Evolutionary conservation across 2,888 invertebrate genomes (phyloP).

Genomic region (Leptinotarsa peninsularis): DNA sequence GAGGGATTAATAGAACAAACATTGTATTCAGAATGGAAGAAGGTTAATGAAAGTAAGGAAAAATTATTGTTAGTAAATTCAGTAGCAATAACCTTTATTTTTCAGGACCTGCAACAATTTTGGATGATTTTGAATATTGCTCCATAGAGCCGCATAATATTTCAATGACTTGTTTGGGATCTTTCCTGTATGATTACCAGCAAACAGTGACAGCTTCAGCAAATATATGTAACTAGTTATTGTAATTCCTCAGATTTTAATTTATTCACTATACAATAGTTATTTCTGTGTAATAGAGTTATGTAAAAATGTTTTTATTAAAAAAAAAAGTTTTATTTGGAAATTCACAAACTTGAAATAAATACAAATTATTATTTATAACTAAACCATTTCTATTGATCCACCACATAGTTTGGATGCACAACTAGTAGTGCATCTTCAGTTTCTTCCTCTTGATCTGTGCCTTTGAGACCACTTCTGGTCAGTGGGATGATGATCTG

Average conservation of each 20-base stretch:
- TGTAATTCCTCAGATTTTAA: not conserved
- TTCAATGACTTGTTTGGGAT: slow-evolving; percentile 50
- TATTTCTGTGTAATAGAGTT: too few relatives aligned
- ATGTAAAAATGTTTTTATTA: too few relatives aligned
- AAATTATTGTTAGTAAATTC: not conserved
- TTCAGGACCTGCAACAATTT: slow-evolving; percentile 52
- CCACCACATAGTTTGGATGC: slow-evolving; percentile 95
- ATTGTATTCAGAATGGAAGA: slow-evolving; percentile 62
- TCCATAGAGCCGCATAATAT: slow-evolving; percentile 49
- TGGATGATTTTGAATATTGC: slow-evolving; percentile 56
- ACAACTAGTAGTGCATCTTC: slow-evolving; percentile 88
- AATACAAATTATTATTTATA: slow-evolving; percentile 7
- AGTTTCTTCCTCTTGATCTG: slow-evolving; percentile 74
- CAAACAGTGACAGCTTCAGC: slow-evolving; percentile 16
- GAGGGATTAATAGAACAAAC: slow-evolving; percentile 58
- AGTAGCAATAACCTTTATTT: slow-evolving; percentile 28
- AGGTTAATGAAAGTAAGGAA: slow-evolving; percentile 44
- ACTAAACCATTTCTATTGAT: slow-evolving; percentile 60
- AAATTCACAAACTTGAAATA: not conserved
- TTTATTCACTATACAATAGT: too few relatives aligned
- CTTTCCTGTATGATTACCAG: slow-evolving; percentile 45
- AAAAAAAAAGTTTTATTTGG: not conserved
- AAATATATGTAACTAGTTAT: not conserved
- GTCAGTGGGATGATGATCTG: slow-evolving; percentile 84
- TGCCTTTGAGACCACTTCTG: slow-evolving; percentile 68